Conservation (phyloP, 2,113 vertebrate genomes). For the Lontra canadensis region DNA sequence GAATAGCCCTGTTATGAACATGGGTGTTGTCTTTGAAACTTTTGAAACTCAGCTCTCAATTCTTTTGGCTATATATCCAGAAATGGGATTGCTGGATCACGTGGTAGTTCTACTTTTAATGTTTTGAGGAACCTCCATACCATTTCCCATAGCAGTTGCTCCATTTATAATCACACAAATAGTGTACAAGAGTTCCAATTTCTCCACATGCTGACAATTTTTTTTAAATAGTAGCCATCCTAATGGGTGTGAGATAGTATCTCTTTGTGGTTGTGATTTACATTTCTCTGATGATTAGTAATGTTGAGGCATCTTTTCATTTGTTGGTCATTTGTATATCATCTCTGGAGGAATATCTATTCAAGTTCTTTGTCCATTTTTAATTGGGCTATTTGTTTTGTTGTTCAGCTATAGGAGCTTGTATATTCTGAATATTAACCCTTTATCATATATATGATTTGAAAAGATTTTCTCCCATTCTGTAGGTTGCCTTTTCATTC, state of each 20-base stretch:
- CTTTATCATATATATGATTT: background rate
- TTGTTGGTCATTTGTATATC: background rate
- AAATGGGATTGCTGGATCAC: background rate
- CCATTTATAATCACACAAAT: background rate
- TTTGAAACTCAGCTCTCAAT: background rate
- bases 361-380: background rate
- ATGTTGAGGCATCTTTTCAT: background rate
- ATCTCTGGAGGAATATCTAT: background rate
- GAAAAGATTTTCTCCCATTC: background rate
- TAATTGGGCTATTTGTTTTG: slow-evolving; percentile 23
- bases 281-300: background rate
- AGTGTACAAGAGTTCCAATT: background rate
- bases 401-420: background rate
- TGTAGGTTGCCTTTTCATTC: background rate
- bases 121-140: background rate
- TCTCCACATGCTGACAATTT: background rate
- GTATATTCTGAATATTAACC: background rate
- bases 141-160: background rate
- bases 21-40: background rate
- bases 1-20: background rate
- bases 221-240: background rate
- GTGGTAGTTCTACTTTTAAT: background rate
- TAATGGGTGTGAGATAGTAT: background rate
- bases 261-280: slow-evolving; percentile 16
- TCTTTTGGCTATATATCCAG: background rate